Conservation (phyloP, 2,888 invertebrate species). For the Tetropium fuscum region DNA sequence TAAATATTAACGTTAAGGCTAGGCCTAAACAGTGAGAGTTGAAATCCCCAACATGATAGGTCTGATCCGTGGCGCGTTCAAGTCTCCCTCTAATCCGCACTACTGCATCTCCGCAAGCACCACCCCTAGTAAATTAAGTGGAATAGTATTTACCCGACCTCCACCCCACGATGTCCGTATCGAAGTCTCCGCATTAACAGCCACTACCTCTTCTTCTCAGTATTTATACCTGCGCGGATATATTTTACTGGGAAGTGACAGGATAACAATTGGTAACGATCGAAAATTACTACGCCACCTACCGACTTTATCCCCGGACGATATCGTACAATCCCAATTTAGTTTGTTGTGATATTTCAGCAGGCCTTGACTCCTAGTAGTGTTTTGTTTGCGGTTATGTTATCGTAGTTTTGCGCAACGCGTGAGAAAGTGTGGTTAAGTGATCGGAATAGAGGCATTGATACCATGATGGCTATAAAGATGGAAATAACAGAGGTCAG, state of each 20-base stretch:
- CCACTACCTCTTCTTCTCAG: not conserved
- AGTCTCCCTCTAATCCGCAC: slow-evolving; percentile 7
- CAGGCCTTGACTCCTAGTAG: slow-evolving; percentile 30
- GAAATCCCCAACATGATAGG: not conserved
- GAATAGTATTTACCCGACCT: not conserved
- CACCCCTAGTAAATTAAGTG: slow-evolving; percentile 9
- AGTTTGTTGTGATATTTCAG: slow-evolving; percentile 43
- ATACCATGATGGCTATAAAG: slow-evolving; percentile 38
- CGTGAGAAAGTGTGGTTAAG: slow-evolving; percentile 39
- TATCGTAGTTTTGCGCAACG: not conserved
- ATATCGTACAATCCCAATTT: slow-evolving; percentile 34
- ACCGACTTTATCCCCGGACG: slow-evolving; percentile 33
- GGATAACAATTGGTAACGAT: slow-evolving; percentile 40
- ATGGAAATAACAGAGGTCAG: slow-evolving; percentile 55
- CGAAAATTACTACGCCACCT: slow-evolving; percentile 44
- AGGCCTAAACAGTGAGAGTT: not conserved
- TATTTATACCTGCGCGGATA: slow-evolving; percentile 43
- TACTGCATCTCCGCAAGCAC: slow-evolving; percentile 1
- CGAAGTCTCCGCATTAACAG: not conserved
- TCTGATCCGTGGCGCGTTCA: not conserved
- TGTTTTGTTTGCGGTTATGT: slow-evolving; percentile 24
- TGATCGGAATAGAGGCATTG: not conserved
- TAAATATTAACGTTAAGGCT: not conserved
- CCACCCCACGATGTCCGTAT: slow-evolving; percentile 1
- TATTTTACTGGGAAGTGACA: slow-evolving; percentile 47